These are phyloP conservation scores for Boleophthalmus pectinirostris DNA, from an alignment of 2,113 vertebrate species.

Conservation along the genomic window DNA sequence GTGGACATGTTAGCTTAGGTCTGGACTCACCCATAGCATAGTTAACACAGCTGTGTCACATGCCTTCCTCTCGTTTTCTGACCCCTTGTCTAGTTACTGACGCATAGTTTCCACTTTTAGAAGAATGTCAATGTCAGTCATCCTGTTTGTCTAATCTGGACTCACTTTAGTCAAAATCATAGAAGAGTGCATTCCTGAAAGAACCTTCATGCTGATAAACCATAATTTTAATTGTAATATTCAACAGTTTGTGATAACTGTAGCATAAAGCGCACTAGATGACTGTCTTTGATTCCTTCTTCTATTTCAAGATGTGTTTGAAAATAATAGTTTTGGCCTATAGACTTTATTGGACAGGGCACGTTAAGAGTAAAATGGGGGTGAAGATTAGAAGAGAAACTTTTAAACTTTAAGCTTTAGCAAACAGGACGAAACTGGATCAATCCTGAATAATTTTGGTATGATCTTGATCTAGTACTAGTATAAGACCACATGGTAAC, in stretches of 20 bases:
- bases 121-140: slow-evolving; percentile 28
- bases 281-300: not conserved
- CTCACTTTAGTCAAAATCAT: not conserved
- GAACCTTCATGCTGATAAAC: slow-evolving; percentile 13
- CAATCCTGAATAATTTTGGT: not conserved
- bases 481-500: not conserved
- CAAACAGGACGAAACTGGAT: no score
- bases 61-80: slow-evolving; percentile 23
- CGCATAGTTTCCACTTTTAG: slow-evolving; percentile 41
- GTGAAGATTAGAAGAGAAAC: not conserved
- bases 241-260: not conserved
- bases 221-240: not conserved
- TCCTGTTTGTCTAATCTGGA: slow-evolving; percentile 18
- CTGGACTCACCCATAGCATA: slow-evolving; percentile 2
- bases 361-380: not conserved
- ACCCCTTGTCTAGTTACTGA: slow-evolving; percentile 32
- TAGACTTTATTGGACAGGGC: not conserved
- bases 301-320: not conserved
- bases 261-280: not conserved
- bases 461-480: not conserved
- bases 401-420: not conserved
- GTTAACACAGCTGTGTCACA: slow-evolving; percentile 41
- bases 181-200: not conserved
- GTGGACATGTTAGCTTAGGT: slow-evolving; percentile 22
- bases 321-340: not conserved